A percentile compares a stretch with the other conserved stretches of the same genome.
These are phyloP conservation scores for Syrmaticus mikado DNA, from an alignment of 2,113 vertebrate genomes.

Conservation along the genomic window DNA sequence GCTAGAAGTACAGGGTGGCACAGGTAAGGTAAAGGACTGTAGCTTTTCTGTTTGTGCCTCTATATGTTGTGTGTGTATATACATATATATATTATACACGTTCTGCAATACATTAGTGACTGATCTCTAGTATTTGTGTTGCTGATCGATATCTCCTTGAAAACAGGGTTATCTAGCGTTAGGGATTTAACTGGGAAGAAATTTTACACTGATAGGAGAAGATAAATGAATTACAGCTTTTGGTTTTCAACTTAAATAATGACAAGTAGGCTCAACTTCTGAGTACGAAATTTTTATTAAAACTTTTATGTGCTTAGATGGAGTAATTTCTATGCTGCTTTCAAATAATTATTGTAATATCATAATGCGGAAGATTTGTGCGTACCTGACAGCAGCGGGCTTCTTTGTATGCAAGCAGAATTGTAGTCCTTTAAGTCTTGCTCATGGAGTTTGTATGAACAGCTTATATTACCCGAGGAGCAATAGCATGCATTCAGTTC, in stretches of 20 bases:
- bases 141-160: not conserved
- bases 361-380: not conserved
- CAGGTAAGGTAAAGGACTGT: not conserved
- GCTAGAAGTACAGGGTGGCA: not conserved
- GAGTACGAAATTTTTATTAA: not conserved
- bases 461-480: not conserved
- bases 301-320: not conserved
- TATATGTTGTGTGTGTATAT: fast-evolving
- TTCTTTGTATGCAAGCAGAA: not conserved
- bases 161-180: not conserved
- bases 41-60: not conserved
- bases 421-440: not conserved
- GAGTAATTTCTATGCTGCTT: not conserved
- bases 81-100: not conserved
- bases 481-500: not conserved
- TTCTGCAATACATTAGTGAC: not conserved
- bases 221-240: not conserved
- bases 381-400: not conserved
- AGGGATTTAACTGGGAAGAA: not conserved
- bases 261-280: not conserved
- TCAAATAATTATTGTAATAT: not conserved
- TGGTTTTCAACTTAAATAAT: not conserved
- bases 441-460: not conserved
- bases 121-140: not conserved
- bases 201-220: not conserved